Conservation (phyloP, 1,140 invertebrate genomes). For the Panonychus citri region DNA sequence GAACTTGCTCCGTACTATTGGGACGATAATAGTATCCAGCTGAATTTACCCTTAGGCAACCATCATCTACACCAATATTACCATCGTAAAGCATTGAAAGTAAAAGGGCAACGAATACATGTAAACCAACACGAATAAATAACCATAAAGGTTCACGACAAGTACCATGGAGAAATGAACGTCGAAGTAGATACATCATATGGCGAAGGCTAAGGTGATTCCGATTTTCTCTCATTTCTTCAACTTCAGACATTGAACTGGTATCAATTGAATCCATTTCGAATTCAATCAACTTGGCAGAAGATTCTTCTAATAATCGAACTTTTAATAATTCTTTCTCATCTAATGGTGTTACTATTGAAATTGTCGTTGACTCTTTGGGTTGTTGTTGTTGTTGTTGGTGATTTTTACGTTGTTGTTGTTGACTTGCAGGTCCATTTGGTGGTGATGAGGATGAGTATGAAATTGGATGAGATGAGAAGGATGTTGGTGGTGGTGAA, state of each 20-base stretch:
- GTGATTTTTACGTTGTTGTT: not conserved
- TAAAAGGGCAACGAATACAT: not conserved
- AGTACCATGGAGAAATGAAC: not conserved
- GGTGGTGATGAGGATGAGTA: no score
- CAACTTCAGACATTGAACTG: not conserved
- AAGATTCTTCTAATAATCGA: not conserved
- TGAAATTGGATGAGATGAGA: no score
- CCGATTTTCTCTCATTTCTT: not conserved
- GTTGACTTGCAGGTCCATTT: no score
- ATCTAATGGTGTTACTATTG: not conserved
- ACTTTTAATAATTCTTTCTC: not conserved
- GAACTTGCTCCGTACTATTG: not conserved
- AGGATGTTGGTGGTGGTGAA: no score
- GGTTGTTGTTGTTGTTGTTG: not conserved
- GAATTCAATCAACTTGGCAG: not conserved
- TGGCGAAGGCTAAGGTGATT: not conserved
- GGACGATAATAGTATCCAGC: not conserved
- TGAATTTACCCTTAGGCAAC: not conserved
- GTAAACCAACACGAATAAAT: not conserved
- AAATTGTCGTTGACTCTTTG: not conserved
- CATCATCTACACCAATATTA: not conserved
- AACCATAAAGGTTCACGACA: not conserved
- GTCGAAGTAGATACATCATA: not conserved
- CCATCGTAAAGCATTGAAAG: not conserved
- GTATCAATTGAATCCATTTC: slow-evolving; percentile 1